phyloP scores from a whole-genome alignment of 2,888 invertebrate species.

The Callosobruchus maculatus region DNA sequence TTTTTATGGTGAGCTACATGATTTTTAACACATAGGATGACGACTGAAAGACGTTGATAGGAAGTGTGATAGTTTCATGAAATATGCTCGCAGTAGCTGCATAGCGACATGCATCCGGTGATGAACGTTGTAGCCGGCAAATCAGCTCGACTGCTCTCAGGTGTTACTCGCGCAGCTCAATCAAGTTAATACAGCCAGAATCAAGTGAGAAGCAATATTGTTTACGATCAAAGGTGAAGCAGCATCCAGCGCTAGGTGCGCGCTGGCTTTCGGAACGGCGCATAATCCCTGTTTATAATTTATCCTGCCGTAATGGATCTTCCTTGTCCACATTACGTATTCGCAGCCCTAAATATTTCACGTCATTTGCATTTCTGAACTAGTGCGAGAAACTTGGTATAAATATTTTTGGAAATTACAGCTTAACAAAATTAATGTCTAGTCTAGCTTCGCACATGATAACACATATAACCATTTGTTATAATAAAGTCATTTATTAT shows the following conservation, averaged over 20 bases:
- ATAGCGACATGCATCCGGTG: too few species aligned
- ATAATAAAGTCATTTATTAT: too few species aligned
- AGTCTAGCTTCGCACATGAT: too few species aligned
- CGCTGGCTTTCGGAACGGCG: not conserved
- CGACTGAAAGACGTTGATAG: too few species aligned
- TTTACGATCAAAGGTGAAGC: not conserved
- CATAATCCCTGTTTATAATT: slow-evolving; percentile 34
- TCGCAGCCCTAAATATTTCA: slow-evolving; percentile 4
- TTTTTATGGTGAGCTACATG: too few species aligned
- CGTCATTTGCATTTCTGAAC: slow-evolving; percentile 4
- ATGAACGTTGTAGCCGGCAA: too few species aligned
- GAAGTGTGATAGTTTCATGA: too few species aligned
- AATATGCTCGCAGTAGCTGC: too few species aligned
- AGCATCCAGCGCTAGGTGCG: not conserved
- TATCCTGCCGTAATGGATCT: slow-evolving; percentile 42
- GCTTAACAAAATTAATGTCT: too few species aligned
- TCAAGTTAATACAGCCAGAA: not conserved
- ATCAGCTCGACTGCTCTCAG: not conserved
- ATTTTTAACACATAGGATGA: too few species aligned
- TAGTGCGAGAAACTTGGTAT: not conserved
- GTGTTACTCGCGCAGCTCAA: not conserved
- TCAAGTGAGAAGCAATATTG: not conserved
- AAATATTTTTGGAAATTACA: not conserved
- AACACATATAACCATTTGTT: too few species aligned
- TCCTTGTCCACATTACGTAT: slow-evolving; percentile 37